Conservation (phyloP, 2,888 invertebrate species). For the Cheiracanthium punctorium region DNA sequence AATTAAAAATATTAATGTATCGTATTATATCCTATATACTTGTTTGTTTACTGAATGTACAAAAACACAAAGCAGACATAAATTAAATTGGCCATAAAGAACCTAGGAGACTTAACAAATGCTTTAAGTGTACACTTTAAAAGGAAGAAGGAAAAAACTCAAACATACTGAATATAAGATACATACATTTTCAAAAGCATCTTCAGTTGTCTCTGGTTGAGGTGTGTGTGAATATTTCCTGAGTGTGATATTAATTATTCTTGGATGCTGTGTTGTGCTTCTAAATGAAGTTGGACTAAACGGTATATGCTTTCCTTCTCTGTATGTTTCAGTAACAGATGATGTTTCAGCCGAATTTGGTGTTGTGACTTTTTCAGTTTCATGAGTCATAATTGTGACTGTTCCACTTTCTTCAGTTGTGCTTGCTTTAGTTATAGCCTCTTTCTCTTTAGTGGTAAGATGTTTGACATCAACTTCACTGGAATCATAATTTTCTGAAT, state of each 20-base stretch:
- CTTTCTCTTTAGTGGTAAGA: too few relatives aligned
- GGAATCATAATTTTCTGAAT: too few relatives aligned
- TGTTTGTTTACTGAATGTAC: too few relatives aligned
- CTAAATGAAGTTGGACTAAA: slow-evolving; percentile 33
- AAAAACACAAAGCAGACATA: too few relatives aligned
- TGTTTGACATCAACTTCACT: too few relatives aligned
- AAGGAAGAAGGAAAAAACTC: too few relatives aligned
- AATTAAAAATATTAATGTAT: too few relatives aligned
- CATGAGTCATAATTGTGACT: background rate
- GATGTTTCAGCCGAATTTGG: background rate
- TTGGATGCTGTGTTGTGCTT: background rate
- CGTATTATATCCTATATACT: too few relatives aligned
- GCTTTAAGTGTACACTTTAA: too few relatives aligned
- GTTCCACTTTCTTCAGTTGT: background rate
- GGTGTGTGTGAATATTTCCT: background rate
- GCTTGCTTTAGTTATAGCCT: background rate
- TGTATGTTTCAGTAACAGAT: slow-evolving; percentile 24
- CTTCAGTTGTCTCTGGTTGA: background rate
- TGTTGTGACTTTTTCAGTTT: too few relatives aligned
- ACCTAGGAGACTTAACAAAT: too few relatives aligned
- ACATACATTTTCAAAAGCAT: background rate
- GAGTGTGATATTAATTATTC: background rate
- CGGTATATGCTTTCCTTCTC: slow-evolving; percentile 58
- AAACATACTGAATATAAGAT: background rate
- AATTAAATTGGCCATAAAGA: too few relatives aligned